phyloP scores from a whole-genome alignment of 2,888 invertebrate species.

The Yponomeuta plumbellus region DNA sequence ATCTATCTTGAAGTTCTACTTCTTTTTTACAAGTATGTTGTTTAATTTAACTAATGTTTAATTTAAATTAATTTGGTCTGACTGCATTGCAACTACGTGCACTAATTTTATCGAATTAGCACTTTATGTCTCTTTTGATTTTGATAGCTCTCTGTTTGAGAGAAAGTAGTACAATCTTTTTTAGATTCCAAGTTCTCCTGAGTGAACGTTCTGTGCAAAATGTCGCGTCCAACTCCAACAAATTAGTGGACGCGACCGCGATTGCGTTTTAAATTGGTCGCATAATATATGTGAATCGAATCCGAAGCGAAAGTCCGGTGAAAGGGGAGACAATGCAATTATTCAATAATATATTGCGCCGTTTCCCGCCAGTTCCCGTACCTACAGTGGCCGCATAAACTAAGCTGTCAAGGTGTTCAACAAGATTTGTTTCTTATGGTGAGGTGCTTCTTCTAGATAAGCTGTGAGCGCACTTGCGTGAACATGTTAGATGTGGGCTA shows the following conservation, averaged over 20 bases:
- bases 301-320: conserved; percentile 13
- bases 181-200: background rate
- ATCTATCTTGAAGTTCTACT: no score
- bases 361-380: background rate
- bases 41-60: no score
- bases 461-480: background rate
- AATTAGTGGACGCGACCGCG: background rate
- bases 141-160: no score
- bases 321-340: conserved; percentile 9
- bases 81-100: no score
- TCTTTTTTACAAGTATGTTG: no score
- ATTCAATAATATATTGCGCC: background rate
- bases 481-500: no score
- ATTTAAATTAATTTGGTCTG: no score
- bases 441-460: background rate
- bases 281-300: conserved; percentile 19
- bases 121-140: no score
- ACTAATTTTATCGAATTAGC: no score
- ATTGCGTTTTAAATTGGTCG: conserved; percentile 17
- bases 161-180: no score
- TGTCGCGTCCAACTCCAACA: background rate
- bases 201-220: background rate
- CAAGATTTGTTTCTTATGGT: background rate
- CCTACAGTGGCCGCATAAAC: background rate
- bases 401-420: background rate